A percentile compares a stretch with the other conserved stretches of the same genome.
Conservation (phyloP, 2,113 vertebrate genomes). For the Misgurnus mizolepis region DNA sequence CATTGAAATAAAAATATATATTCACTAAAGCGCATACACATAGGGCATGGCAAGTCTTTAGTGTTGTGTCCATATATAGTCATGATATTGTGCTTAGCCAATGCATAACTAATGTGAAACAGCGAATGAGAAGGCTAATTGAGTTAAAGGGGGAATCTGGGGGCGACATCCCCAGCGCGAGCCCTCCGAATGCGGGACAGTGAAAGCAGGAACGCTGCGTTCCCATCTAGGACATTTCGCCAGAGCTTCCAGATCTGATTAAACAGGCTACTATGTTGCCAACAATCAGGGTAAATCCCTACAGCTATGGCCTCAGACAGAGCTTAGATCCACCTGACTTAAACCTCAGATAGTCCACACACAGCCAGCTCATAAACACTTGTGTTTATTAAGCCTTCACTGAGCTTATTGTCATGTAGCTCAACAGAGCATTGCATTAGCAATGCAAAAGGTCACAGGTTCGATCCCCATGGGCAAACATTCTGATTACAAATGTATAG, state of each 20-base stretch:
- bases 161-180: slow-evolving; percentile 14
- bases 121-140: slow-evolving; percentile 18
- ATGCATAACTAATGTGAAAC: slow-evolving; percentile 11
- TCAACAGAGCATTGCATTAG: too few relatives aligned
- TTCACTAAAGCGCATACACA: not conserved
- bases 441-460: too few relatives aligned
- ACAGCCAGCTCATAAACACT: not conserved
- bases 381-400: not conserved
- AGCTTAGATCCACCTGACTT: not conserved
- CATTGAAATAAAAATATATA: not conserved
- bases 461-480: too few relatives aligned
- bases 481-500: too few relatives aligned
- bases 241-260: slow-evolving; percentile 1
- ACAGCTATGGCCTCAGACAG: not conserved
- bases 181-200: not conserved
- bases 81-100: not conserved
- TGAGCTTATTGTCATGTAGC: not conserved
- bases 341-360: not conserved
- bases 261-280: not conserved
- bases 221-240: not conserved
- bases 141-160: slow-evolving; percentile 19
- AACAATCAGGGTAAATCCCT: slow-evolving; percentile 10
- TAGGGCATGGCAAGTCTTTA: not conserved
- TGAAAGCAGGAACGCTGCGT: not conserved
- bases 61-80: not conserved